Evolutionary conservation across 2,797 vertebrate genomes (phyloP).

Genomic region (Stomatorhinus walkeri): DNA sequence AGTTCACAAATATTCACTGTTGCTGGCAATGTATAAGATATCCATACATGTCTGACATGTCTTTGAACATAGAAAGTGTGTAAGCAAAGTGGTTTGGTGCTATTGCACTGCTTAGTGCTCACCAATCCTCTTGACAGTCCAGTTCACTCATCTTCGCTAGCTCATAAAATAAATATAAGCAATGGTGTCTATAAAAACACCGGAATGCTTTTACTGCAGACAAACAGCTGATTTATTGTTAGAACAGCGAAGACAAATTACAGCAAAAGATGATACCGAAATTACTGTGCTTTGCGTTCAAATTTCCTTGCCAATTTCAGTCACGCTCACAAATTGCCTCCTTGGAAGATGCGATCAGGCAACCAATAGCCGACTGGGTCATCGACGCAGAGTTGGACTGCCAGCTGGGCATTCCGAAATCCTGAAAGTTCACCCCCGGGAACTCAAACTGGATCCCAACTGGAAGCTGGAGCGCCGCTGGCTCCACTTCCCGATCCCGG

Average conservation of each 20-base stretch:
- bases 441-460: constrained; percentile 45
- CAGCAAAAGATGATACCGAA: not conserved
- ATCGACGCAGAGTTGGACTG: not conserved
- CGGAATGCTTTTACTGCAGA: not conserved
- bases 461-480: constrained; percentile 62
- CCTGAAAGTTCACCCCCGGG: not conserved
- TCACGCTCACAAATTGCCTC: not conserved
- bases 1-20: not conserved
- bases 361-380: not conserved
- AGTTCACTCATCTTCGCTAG: not conserved
- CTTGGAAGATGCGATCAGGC: not conserved
- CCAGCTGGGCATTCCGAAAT: not conserved
- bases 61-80: not conserved
- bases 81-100: not conserved
- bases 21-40: not conserved
- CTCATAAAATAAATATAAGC: not conserved
- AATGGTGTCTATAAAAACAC: not conserved
- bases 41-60: not conserved
- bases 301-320: not conserved
- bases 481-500: constrained; percentile 48
- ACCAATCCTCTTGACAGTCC: not conserved
- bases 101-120: not conserved
- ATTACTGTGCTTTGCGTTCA: not conserved
- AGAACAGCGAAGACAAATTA: not conserved
- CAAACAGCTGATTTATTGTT: not conserved